phyloP scores from a whole-genome alignment of 92 coral and sea anemone species.

The Paragorgia papillata region DNA sequence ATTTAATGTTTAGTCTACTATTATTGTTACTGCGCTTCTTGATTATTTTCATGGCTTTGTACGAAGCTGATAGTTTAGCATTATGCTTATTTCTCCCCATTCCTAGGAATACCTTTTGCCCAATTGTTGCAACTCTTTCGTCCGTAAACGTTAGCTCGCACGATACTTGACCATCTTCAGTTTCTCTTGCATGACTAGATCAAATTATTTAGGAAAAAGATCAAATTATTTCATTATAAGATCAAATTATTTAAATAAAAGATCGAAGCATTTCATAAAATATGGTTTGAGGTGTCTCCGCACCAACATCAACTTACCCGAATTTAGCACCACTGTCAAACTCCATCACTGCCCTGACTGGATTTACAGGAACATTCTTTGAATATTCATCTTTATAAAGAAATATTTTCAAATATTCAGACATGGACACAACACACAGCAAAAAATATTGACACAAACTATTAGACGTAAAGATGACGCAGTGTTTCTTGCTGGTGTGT shows the following conservation, averaged over 20 bases:
- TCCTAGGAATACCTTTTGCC: neutral
- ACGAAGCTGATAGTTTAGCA: conserved; percentile 34
- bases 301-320: conserved; percentile 64
- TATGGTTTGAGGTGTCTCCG: no score
- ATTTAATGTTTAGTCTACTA: no score
- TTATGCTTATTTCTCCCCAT: conserved; percentile 31
- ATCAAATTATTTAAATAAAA: neutral
- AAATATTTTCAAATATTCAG: neutral
- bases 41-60: conserved; percentile 10
- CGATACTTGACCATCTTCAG: conserved; percentile 9
- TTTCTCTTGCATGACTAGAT: conserved; percentile 1
- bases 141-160: conserved; percentile 8
- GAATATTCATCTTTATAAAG: conserved; percentile 69
- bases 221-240: neutral
- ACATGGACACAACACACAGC: no score
- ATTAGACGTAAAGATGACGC: no score
- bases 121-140: neutral
- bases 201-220: neutral
- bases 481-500: no score
- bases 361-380: conserved; percentile 73
- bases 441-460: no score
- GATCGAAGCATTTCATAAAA: neutral
- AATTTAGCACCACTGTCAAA: conserved; percentile 58
- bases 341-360: conserved; percentile 70
- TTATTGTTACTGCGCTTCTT: no score